Base-by-base conservation (phyloP, 1,140 invertebrate species). In the Diabrotica virgifera region DNA sequence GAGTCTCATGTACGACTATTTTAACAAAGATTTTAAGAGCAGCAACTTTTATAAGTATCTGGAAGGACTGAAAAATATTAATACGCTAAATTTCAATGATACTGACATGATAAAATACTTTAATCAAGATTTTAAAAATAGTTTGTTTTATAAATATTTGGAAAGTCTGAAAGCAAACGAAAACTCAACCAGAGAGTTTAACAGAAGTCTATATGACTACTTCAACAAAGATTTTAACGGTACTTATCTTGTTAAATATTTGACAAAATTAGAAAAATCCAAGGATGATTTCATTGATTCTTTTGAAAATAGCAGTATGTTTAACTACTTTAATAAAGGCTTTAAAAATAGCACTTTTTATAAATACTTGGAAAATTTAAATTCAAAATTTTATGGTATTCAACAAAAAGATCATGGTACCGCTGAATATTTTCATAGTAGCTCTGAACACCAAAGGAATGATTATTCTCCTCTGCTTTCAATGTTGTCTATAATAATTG, bases 301-400 rank as follows among this genome's bases (percentile, higher is more conserved):
- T 35, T 61, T 61, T 14, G 52, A 50, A 61, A 61, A 61, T 6
- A 50, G 37, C 35, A 24, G 13, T 3, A 6, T 61, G 40, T 50
- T 52, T 50, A 46, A 52, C 11, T 51, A 61, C 35, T 61, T 51
- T 51, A 61, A 61, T 14, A 51, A 24, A 11, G 59, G 52, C 12
- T 61, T 61, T 50, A 51, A 52, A 52, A 61, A 61, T 35, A 61
- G 59, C 35, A 61, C 11, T 51, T 61, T 61, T 51, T 61, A 61
- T 14, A 61, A 61, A 24, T 61, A 61, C 40, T n/a, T 61, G n/a
- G 59, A 61, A 36, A 61, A 52, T 61, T 51, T 61, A 24, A 10
- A 61, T 13, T n/a, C 24, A 10, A 51, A 51, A 12, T 12, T 51
- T 51, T 1, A 51, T 12, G 12, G 46, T 51, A 10, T 51, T 51